phyloP scores from a whole-genome alignment of 2,113 vertebrate genomes.

The Hippocampus abdominalis region DNA sequence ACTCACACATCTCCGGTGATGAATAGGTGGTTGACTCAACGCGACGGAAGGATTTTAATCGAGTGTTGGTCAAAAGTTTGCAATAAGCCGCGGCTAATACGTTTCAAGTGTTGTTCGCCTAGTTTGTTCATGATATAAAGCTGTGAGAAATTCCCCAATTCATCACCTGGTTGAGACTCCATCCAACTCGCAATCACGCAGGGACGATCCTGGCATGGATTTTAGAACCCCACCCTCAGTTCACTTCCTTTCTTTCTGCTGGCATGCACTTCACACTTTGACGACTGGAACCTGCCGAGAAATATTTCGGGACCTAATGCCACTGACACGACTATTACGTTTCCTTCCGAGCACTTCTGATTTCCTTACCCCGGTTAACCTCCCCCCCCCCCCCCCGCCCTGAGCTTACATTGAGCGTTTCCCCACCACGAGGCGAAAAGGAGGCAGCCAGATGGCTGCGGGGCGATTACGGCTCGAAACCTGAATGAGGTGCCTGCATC shows the following conservation, averaged over 20 bases:
- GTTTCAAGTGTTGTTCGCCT: no score
- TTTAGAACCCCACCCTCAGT: constrained; percentile 38
- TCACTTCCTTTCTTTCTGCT: constrained; percentile 39
- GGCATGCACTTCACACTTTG: constrained; percentile 53
- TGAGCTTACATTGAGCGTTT: constrained; percentile 35
- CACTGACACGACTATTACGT: constrained; percentile 25
- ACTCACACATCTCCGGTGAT: constrained; percentile 23
- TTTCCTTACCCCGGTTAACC: constrained; percentile 26
- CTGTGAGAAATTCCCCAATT: constrained; percentile 2
- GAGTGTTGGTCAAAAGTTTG: neutral
- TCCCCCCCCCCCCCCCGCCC: neutral
- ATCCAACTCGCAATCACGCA: constrained; percentile 16
- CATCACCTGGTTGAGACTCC: constrained; percentile 14
- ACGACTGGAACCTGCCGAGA: constrained; percentile 36
- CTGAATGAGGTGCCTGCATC: constrained; percentile 72
- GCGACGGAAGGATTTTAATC: neutral
- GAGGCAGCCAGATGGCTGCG: constrained; percentile 51
- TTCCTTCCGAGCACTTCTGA: constrained; percentile 18
- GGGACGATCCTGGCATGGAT: constrained; percentile 15
- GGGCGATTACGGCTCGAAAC: constrained; percentile 66
- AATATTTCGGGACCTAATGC: constrained; percentile 56
- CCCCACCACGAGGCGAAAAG: constrained; percentile 20
- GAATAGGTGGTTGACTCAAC: constrained; percentile 1
- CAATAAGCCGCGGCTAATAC: no score
- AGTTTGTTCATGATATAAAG: neutral